Conservation (phyloP, 2,113 vertebrate genomes). For the Rhinolophus ferrumequinum region DNA sequence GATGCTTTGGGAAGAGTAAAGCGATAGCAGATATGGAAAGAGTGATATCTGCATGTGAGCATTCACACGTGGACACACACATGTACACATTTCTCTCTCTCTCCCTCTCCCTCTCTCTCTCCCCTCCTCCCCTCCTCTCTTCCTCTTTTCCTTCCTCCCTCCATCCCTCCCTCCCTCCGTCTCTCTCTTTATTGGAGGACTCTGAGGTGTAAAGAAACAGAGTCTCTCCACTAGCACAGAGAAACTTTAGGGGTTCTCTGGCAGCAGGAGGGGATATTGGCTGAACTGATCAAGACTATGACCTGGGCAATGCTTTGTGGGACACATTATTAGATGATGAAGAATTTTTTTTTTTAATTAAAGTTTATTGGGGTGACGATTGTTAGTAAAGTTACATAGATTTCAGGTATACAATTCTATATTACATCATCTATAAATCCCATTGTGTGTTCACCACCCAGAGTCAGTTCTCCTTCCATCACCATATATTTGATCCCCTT, state of each 20-base stretch:
- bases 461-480: no score
- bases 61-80: not conserved
- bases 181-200: not conserved
- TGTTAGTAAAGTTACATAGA: no score
- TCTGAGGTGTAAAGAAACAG: not conserved
- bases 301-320: not conserved
- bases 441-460: no score
- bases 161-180: no score
- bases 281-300: not conserved
- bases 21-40: not conserved
- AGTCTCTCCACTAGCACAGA: not conserved
- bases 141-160: not conserved
- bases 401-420: no score
- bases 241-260: not conserved
- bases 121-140: not conserved
- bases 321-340: not conserved
- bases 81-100: not conserved
- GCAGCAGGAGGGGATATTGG: not conserved
- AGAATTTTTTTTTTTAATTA: not conserved
- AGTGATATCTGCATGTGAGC: not conserved
- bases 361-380: no score
- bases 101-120: not conserved
- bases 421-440: no score
- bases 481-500: no score
- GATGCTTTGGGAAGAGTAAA: not conserved